Conservation (phyloP, 2,888 invertebrate species). For the Clostera curtula region DNA sequence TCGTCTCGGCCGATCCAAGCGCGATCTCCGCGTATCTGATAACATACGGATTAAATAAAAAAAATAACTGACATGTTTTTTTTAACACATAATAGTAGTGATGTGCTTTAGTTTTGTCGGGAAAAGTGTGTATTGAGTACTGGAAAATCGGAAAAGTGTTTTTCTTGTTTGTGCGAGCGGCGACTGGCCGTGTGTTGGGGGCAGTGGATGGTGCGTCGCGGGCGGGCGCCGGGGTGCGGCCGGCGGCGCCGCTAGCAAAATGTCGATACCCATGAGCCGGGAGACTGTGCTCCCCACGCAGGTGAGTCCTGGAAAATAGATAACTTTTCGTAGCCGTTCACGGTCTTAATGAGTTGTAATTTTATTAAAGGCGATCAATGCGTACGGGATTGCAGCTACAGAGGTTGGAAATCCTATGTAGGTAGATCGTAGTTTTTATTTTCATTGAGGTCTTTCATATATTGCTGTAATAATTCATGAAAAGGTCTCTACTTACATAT, state of each 20-base stretch:
- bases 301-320: slow-evolving; percentile 56
- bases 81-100: slow-evolving; percentile 29
- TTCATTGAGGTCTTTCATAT: too few relatives aligned
- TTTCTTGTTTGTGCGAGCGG: slow-evolving; percentile 55
- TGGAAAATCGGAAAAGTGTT: slow-evolving; percentile 58
- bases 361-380: too few relatives aligned
- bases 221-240: slow-evolving; percentile 71
- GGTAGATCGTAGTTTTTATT: too few relatives aligned
- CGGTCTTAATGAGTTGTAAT: too few relatives aligned
- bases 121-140: slow-evolving; percentile 28
- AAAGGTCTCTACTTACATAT: too few relatives aligned
- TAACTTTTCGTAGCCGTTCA: too few relatives aligned
- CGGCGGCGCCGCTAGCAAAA: slow-evolving; percentile 71
- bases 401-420: too few relatives aligned
- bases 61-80: too few relatives aligned
- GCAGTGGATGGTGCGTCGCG: slow-evolving; percentile 67
- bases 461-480: too few relatives aligned
- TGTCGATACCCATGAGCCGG: slow-evolving; percentile 73
- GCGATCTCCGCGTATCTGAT: slow-evolving; percentile 31
- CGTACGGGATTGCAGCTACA: too few relatives aligned
- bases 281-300: slow-evolving; percentile 69
- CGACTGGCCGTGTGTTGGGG: slow-evolving; percentile 44
- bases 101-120: slow-evolving; percentile 24
- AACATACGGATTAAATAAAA: slow-evolving; percentile 17
- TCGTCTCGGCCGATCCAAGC: slow-evolving; percentile 27